Evolutionary conservation across 1,140 invertebrate species (phyloP).

Genomic region (Lepidurus arcticus): DNA sequence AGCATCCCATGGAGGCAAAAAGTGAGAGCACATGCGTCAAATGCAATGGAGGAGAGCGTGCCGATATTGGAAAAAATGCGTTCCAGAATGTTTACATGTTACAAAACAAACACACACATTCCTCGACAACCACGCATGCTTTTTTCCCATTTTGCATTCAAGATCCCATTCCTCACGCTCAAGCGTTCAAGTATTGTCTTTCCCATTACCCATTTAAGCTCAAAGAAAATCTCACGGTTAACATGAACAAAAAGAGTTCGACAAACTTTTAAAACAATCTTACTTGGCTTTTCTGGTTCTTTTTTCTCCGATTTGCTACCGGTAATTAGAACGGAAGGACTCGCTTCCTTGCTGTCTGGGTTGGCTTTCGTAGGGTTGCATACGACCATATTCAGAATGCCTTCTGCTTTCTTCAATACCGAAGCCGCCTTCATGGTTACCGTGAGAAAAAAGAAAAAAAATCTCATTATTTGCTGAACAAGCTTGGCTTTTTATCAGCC

Average conservation of each 20-base stretch:
- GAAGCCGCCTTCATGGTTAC: conserved; percentile 60
- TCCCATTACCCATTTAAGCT: not conserved
- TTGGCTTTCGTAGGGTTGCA: conserved; percentile 70
- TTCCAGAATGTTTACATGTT: not conserved
- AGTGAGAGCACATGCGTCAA: conserved; percentile 20
- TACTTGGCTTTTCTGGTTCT: conserved; percentile 46
- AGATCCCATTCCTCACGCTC: no score
- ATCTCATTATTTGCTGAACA: no score
- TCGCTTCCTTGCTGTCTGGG: conserved; percentile 26
- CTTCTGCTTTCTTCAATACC: conserved; percentile 78
- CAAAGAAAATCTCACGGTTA: not conserved
- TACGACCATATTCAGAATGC: conserved; percentile 73
- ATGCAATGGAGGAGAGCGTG: conserved; percentile 21
- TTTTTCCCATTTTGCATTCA: no score
- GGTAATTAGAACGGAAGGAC: not conserved
- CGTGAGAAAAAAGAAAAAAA: not conserved
- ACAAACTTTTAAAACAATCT: conserved; percentile 35
- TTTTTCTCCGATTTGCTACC: conserved; percentile 36
- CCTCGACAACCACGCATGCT: not conserved
- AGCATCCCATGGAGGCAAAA: conserved; percentile 23
- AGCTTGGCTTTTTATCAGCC: not conserved
- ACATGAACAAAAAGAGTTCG: conserved; percentile 27
- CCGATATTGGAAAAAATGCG: not conserved
- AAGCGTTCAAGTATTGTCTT: no score
- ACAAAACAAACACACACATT: conserved; percentile 7